phyloP scores from a whole-genome alignment of 1,140 invertebrate species.

The Whitmania pigra region DNA sequence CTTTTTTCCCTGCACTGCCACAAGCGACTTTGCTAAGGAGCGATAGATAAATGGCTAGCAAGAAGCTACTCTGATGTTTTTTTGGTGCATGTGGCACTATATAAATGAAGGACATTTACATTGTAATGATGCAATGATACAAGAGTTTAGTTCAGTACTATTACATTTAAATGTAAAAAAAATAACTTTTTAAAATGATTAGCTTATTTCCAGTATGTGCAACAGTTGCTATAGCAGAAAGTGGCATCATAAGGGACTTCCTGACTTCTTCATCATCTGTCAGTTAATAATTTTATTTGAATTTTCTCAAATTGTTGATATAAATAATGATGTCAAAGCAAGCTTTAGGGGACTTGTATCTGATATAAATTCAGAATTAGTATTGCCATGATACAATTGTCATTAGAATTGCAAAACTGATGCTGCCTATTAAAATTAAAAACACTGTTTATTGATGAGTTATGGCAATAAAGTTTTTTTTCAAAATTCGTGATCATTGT shows the following conservation, averaged over 20 bases:
- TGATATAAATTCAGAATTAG: background rate
- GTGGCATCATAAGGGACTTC: conserved; percentile 92
- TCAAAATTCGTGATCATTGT: background rate
- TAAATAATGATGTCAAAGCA: background rate
- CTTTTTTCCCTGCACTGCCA: too few relatives aligned
- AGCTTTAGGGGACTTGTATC: background rate
- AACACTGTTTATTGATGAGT: background rate
- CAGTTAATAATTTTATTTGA: conserved; percentile 57
- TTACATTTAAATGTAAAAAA: background rate
- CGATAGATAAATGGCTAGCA: too few relatives aligned
- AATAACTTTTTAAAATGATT: background rate
- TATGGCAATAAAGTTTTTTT: background rate
- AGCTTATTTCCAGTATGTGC: conserved; percentile 62
- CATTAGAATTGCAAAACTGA: background rate
- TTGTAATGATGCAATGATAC: background rate
- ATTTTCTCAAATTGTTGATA: background rate
- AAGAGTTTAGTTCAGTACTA: background rate
- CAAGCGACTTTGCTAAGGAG: too few relatives aligned
- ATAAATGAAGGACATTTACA: too few relatives aligned
- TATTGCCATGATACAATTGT: background rate
- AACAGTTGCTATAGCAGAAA: conserved; percentile 90
- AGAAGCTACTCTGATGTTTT: too few relatives aligned
- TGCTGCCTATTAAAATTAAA: background rate
- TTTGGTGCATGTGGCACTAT: too few relatives aligned
- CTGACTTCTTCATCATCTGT: conserved; percentile 51